These are phyloP conservation scores for Athene noctua DNA, from an alignment of 2,113 vertebrate genomes.

Conservation along the genomic window DNA sequence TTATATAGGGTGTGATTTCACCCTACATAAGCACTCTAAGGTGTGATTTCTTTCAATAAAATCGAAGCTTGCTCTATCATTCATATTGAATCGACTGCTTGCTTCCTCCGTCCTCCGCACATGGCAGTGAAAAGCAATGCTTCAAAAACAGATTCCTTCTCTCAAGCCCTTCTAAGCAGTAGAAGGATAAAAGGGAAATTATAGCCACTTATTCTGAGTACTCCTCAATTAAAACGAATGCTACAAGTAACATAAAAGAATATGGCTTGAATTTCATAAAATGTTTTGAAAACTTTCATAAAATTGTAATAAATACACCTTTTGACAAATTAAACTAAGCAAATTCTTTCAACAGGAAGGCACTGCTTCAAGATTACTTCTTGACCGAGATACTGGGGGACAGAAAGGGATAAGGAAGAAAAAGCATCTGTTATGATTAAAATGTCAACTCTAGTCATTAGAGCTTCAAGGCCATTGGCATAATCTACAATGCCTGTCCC, in stretches of 20 bases:
- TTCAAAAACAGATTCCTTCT: background rate
- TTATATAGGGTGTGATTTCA: too few relatives aligned
- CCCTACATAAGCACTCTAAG: too few relatives aligned
- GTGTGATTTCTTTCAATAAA: too few relatives aligned
- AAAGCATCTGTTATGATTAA: background rate
- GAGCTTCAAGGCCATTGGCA: background rate
- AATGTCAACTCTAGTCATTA: background rate
- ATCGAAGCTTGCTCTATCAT: too few relatives aligned
- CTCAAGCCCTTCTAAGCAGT: background rate
- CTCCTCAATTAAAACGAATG: background rate
- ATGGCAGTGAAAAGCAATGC: background rate
- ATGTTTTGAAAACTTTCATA: background rate
- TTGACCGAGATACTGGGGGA: background rate
- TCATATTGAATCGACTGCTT: too few relatives aligned
- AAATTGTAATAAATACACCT: background rate
- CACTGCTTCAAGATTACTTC: background rate
- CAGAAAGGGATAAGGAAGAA: background rate
- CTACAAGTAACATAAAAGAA: background rate
- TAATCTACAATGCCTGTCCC: background rate
- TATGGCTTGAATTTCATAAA: background rate
- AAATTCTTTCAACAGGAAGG: background rate
- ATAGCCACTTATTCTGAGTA: background rate
- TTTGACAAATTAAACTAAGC: background rate
- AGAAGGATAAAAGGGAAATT: background rate
- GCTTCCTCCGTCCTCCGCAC: too few relatives aligned